A percentile compares a stretch with the other conserved stretches of the same genome.
These are phyloP conservation scores for Agrochola lota DNA, from an alignment of 2,888 invertebrate species.

Conservation along the genomic window DNA sequence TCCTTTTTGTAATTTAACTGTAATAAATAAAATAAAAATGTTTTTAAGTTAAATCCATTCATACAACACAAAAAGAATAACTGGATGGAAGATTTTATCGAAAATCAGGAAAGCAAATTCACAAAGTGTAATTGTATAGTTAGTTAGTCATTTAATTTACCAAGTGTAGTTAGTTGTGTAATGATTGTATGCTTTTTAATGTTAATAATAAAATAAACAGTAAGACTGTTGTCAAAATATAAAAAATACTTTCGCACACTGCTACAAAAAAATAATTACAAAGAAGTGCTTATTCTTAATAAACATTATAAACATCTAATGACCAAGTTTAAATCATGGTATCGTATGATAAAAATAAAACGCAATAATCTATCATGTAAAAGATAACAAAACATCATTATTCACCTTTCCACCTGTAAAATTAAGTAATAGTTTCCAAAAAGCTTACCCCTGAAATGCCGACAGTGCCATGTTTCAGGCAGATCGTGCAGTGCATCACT, in stretches of 20 bases:
- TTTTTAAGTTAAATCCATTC: neutral
- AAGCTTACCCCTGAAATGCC: constrained; percentile 81
- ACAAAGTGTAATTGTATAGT: neutral
- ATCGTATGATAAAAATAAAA: constrained; percentile 23
- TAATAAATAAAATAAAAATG: too few relatives aligned
- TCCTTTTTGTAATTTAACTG: neutral
- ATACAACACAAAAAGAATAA: neutral
- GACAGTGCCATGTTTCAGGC: constrained; percentile 79
- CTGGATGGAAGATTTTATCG: neutral
- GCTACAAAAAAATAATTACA: neutral
- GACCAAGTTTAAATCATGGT: neutral
- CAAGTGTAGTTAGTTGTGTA: neutral
- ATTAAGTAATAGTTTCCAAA: constrained; percentile 27
- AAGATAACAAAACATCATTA: constrained; percentile 25
- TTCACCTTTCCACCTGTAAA: constrained; percentile 1
- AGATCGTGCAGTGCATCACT: constrained; percentile 83
- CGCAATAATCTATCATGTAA: constrained; percentile 31
- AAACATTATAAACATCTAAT: neutral
- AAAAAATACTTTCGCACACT: neutral
- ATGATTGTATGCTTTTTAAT: too few relatives aligned
- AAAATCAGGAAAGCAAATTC: neutral
- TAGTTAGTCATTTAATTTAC: too few relatives aligned
- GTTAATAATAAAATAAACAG: neutral
- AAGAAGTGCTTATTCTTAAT: neutral
- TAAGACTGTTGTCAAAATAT: neutral